Percentiles rank a stretch among this genome's conserved stretches.
Evolutionary conservation across 1,140 invertebrate species (phyloP).

Genomic region (Muscidifurax raptorellus): DNA sequence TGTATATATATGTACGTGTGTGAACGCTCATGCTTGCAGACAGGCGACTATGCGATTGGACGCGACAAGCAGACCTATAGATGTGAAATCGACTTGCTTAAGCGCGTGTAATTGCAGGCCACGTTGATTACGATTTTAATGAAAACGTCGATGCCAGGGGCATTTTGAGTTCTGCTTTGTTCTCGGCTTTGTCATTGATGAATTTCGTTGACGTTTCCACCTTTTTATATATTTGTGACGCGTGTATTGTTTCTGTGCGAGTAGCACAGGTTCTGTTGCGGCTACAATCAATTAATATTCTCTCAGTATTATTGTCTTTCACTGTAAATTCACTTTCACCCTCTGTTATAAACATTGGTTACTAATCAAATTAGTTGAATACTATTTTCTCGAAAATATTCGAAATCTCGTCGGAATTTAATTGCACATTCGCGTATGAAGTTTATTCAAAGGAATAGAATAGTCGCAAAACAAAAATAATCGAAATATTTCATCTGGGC

Average conservation of each 20-base stretch:
- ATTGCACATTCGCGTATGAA: too few species aligned
- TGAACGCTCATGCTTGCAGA: background rate
- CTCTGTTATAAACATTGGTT: background rate
- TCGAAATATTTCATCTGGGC: too few species aligned
- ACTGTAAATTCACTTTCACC: background rate
- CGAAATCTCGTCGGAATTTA: too few species aligned
- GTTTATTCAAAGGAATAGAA: too few species aligned
- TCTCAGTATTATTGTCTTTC: background rate
- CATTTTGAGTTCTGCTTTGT: background rate
- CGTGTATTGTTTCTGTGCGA: background rate
- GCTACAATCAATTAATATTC: background rate
- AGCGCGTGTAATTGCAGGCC: background rate
- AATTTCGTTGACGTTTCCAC: background rate
- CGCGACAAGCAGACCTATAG: background rate
- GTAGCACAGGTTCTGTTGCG: background rate
- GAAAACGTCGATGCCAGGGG: conserved; percentile 7
- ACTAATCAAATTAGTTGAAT: too few species aligned
- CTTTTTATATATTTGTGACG: background rate
- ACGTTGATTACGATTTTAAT: conserved; percentile 28
- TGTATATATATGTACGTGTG: background rate
- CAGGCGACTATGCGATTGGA: background rate
- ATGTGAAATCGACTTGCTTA: conserved; percentile 14
- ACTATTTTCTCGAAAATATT: too few species aligned
- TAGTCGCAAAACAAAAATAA: too few species aligned
- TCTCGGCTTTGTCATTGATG: background rate